A percentile compares a stretch with the other conserved stretches of the same genome.
phyloP scores from a whole-genome alignment of 1,140 invertebrate species.

The Drosophila kepulauana region DNA sequence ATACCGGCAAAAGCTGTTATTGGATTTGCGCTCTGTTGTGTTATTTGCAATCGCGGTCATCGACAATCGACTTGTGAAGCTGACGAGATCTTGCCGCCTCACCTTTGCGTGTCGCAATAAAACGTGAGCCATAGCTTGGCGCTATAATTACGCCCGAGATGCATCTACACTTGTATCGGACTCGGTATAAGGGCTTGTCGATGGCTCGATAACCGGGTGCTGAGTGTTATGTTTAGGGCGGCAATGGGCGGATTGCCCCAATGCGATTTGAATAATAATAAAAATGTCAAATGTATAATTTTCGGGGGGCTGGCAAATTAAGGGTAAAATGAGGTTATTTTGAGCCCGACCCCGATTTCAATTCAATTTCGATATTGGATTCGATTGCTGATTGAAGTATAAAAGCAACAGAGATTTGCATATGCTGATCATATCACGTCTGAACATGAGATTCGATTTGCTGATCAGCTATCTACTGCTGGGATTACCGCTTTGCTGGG shows the following conservation, averaged over 20 bases:
- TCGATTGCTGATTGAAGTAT: neutral
- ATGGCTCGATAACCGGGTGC: neutral
- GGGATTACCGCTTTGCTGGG: conserved; percentile 28
- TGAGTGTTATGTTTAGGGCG: conserved; percentile 16
- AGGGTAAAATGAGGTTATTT: conserved; percentile 3
- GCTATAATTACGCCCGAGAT: conserved; percentile 12
- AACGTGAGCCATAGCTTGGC: conserved; percentile 1
- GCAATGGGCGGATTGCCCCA: conserved; percentile 22
- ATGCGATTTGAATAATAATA: conserved; percentile 10
- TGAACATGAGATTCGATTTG: conserved; percentile 20
- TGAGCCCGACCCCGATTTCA: neutral
- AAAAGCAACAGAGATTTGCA: conserved; percentile 12
- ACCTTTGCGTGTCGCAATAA: conserved; percentile 31
- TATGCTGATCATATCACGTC: conserved; percentile 3
- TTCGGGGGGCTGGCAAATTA: neutral
- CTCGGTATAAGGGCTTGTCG: neutral
- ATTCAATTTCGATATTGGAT: neutral
- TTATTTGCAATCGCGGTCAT: neutral
- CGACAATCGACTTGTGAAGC: conserved; percentile 5
- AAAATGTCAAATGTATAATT: neutral
- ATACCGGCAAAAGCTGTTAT: conserved; percentile 3
- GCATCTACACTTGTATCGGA: neutral
- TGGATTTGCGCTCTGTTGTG: neutral
- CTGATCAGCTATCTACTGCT: conserved; percentile 10
- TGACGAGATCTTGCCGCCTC: conserved; percentile 16